phyloP scores from a whole-genome alignment of 2,888 invertebrate species.

The Cactoblastis cactorum region DNA sequence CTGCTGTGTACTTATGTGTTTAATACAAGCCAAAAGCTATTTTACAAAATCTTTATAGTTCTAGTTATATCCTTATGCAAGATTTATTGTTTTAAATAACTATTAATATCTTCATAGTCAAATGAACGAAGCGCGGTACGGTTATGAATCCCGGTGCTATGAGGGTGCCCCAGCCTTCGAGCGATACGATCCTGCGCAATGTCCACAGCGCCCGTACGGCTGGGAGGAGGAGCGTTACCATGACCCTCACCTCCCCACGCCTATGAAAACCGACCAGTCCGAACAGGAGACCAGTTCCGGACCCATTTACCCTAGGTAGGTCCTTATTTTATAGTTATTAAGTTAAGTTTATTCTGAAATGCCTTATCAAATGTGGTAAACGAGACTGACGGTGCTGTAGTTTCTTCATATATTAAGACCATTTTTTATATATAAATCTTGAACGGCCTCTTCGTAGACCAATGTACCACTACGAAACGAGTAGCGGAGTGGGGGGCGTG shows the following conservation, averaged over 20 bases:
- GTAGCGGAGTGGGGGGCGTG: constrained; percentile 76
- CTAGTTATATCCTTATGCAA: too few relatives aligned
- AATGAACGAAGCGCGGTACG: constrained; percentile 81
- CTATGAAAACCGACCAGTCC: constrained; percentile 84
- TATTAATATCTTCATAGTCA: constrained; percentile 50
- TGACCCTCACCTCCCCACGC: constrained; percentile 78
- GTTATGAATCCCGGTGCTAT: constrained; percentile 74
- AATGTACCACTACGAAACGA: constrained; percentile 89
- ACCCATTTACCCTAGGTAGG: constrained; percentile 86
- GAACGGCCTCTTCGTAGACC: constrained; percentile 76
- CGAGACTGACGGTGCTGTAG: constrained; percentile 41
- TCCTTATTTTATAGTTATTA: constrained; percentile 22
- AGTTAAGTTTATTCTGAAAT: constrained; percentile 23
- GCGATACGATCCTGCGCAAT: constrained; percentile 74
- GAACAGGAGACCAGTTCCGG: constrained; percentile 83
- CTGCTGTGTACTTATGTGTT: too few relatives aligned
- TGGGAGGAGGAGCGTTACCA: constrained; percentile 81
- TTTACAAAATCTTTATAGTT: too few relatives aligned
- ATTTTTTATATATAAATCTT: constrained; percentile 12
- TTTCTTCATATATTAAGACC: constrained; percentile 14
- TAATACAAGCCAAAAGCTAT: too few relatives aligned
- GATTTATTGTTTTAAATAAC: too few relatives aligned
- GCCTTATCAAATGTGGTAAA: constrained; percentile 65
- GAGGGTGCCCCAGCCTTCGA: constrained; percentile 75
- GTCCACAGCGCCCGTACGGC: constrained; percentile 72